Evolutionary conservation across 2,113 vertebrate genomes (phyloP).

Genomic region (Hassar affinis): DNA sequence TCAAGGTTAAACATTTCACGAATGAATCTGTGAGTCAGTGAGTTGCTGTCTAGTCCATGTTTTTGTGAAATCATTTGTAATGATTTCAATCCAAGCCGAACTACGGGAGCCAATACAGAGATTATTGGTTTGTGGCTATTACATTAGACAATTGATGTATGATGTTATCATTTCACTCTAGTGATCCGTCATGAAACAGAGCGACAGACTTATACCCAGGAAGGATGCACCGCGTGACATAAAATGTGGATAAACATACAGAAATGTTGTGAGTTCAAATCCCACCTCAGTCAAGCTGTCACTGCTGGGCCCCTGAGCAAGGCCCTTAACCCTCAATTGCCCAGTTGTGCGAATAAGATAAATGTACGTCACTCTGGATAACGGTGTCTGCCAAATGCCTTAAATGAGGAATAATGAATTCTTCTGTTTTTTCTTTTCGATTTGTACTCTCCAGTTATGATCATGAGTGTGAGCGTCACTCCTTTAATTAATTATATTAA

Average conservation of each 20-base stretch:
- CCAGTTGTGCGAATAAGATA: no score
- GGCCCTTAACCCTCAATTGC: no score
- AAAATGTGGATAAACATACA: not conserved
- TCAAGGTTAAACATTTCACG: constrained; percentile 30
- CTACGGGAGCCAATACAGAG: not conserved
- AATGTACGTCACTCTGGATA: no score
- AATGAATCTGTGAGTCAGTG: not conserved
- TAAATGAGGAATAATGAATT: no score
- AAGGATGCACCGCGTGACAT: not conserved
- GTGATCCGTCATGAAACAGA: not conserved
- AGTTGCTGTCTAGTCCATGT: not conserved
- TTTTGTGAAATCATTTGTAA: constrained; percentile 6
- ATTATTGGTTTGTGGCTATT: not conserved
- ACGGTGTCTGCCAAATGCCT: no score
- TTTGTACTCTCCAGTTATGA: not conserved
- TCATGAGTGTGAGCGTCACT: no score
- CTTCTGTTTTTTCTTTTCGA: not conserved
- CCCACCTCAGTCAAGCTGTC: no score
- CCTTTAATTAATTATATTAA: no score
- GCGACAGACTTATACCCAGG: not conserved
- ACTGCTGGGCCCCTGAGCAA: no score
- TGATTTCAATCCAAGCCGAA: not conserved
- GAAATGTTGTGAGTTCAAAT: no score
- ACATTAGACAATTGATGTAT: not conserved
- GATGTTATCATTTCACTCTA: not conserved